These are phyloP conservation scores for Herminia tarsipennalis DNA, from an alignment of 2,888 invertebrate species.

Conservation along the genomic window DNA sequence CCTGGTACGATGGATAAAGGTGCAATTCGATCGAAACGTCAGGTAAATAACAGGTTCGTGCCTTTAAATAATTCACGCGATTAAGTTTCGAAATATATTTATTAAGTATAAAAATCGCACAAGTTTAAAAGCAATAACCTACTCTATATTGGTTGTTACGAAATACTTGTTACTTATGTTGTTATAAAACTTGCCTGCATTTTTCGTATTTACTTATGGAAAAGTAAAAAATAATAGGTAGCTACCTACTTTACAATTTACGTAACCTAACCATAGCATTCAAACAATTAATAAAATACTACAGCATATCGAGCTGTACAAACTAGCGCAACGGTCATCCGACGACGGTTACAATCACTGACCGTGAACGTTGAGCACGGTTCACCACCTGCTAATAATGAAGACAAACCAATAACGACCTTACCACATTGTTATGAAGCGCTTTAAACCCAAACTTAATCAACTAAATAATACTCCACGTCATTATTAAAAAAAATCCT, in stretches of 20 bases:
- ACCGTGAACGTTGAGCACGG: constrained; percentile 66
- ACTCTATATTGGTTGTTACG: no score
- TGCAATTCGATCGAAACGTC: no score
- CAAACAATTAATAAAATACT: constrained; percentile 36
- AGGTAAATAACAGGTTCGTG: no score
- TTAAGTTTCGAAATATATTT: no score
- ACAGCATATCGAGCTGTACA: constrained; percentile 50
- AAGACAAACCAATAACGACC: constrained; percentile 26
- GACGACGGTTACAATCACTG: constrained; percentile 70
- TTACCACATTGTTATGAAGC: constrained; percentile 14
- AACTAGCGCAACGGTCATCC: constrained; percentile 62
- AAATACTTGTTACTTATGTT: no score
- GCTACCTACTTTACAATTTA: background rate
- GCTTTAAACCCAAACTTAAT: constrained; percentile 18
- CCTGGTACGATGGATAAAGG: no score
- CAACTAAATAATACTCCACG: constrained; percentile 7
- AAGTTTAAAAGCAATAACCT: no score
- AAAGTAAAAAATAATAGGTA: no score
- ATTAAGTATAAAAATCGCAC: no score
- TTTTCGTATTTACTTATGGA: no score
- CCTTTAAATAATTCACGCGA: no score
- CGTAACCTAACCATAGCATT: constrained; percentile 15
- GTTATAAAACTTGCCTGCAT: no score
- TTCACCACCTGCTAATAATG: constrained; percentile 62
- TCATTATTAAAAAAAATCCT: background rate